Evolutionary conservation across 2,888 invertebrate genomes (phyloP), one percentile per base, ranked within the genome.

Genomic region (Epistrophella euchroma): DNA sequence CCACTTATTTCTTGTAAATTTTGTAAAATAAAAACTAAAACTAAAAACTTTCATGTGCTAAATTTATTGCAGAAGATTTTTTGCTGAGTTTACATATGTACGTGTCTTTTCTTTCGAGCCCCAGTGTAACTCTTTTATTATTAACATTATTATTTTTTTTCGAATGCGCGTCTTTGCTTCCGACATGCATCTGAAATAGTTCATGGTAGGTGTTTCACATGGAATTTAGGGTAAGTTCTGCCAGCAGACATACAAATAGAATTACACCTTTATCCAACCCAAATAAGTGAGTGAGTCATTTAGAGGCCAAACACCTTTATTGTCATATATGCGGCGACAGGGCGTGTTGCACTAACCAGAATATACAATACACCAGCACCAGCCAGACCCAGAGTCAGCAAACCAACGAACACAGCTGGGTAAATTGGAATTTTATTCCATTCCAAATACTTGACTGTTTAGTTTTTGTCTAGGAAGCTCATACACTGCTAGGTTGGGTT

Each of bases 261-360:
- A 79, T 71, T 75, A 84, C 84, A 84, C 84, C 84, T 71, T 75
- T 66, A 66, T 22, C 60, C 60, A 60, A 37, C 60, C 37, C 47
- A 47, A 73, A 74, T 52, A 45, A 56, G 72, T 13, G 45, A 64
- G 71, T 66, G 82, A 80, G 85, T 81, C 85, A 85, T 76, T 72
- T 81, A 72, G 35, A 76, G 85, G 85, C 72, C 76, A 85, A 81
- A 77, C 76, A 85, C 85, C 85, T 85, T 76, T 85, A 37, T 58
- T 52, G 56, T 19, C 3, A 25, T 4, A 15, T 56, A 32, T 32
- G 32, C 32, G 32, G 9, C 32, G 70, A 72, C 77, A 66, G 77
- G 82, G 82, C 77, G 82, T 82, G 77, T 81, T 72, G 52, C 75
- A 75, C 37, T 47, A 45, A 73, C 58, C 58, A 72, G 25, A 17